Percentiles rank a stretch among this genome's conserved stretches.
Conservation (phyloP, 1,140 invertebrate genomes). For the Probaryconus sp. region DNA sequence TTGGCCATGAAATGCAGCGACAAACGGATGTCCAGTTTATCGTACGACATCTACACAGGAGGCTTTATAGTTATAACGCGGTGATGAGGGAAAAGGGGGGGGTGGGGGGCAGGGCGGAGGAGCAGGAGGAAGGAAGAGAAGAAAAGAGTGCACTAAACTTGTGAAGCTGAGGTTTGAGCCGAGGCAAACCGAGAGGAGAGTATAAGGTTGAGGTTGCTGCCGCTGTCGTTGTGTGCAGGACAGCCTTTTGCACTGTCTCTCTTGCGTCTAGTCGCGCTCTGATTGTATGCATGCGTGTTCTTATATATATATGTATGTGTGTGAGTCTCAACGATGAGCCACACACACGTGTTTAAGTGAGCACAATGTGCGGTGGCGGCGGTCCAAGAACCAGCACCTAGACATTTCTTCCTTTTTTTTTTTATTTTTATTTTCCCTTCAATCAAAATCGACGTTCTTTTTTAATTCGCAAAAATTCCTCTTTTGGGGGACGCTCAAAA, state of each 20-base stretch:
- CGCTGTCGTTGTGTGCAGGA: conserved; percentile 15
- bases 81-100: not conserved
- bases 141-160: conserved; percentile 8
- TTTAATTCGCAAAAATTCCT: too few species aligned
- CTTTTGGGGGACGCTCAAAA: too few species aligned
- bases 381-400: too few species aligned
- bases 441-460: too few species aligned
- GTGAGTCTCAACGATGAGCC: not conserved
- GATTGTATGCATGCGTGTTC: conserved; percentile 23
- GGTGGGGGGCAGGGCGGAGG: not conserved
- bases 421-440: too few species aligned
- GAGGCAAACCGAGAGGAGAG: conserved; percentile 36
- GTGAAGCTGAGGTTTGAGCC: too few species aligned
- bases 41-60: conserved; percentile 36
- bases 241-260: conserved; percentile 24
- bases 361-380: conserved; percentile 20
- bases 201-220: conserved; percentile 40
- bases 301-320: conserved; percentile 15
- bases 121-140: not conserved
- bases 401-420: too few species aligned
- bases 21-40: conserved; percentile 44
- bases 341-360: conserved; percentile 34
- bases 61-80: not conserved
- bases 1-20: conserved; percentile 10
- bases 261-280: conserved; percentile 26